phyloP scores from a whole-genome alignment of 1,140 invertebrate species.

The Atta colombica region DNA sequence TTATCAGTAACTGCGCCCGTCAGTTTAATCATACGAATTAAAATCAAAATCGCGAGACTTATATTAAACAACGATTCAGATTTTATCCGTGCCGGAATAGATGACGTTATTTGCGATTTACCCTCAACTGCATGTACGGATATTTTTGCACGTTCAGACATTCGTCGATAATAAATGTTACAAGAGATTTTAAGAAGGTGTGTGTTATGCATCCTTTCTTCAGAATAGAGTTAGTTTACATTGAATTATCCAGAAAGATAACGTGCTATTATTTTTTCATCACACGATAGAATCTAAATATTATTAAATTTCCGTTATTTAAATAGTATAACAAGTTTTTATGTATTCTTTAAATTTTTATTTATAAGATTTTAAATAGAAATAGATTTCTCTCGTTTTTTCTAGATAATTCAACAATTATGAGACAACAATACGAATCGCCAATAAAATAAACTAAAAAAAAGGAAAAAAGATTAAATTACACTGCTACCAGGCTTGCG shows the following conservation, averaged over 20 bases:
- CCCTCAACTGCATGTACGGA: constrained; percentile 79
- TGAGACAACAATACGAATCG: not conserved
- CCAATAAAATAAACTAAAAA: constrained; percentile 26
- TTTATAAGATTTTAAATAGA: not conserved
- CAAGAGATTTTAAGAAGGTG: not conserved
- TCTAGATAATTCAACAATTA: not conserved
- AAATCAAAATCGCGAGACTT: constrained; percentile 42
- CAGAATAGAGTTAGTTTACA: not conserved
- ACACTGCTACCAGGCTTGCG: constrained; percentile 55
- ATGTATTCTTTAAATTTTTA: not conserved
- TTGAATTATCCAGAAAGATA: constrained; percentile 15
- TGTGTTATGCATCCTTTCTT: not conserved
- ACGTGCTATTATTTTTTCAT: not conserved
- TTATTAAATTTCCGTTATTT: not conserved
- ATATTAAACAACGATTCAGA: constrained; percentile 32
- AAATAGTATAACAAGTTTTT: not conserved
- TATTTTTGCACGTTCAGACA: constrained; percentile 62
- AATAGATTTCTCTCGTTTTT: not conserved
- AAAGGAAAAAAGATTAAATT: constrained; percentile 48
- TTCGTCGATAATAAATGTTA: constrained; percentile 12
- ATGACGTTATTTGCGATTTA: constrained; percentile 48
- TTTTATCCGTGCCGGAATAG: constrained; percentile 6
- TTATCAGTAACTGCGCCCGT: constrained; percentile 24
- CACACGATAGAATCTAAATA: not conserved
- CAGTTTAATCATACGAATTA: not conserved